A percentile compares a stretch with the other conserved stretches of the same genome.
These are phyloP conservation scores for Apteryx owenii DNA, from an alignment of 2,113 vertebrate genomes.

Conservation along the genomic window DNA sequence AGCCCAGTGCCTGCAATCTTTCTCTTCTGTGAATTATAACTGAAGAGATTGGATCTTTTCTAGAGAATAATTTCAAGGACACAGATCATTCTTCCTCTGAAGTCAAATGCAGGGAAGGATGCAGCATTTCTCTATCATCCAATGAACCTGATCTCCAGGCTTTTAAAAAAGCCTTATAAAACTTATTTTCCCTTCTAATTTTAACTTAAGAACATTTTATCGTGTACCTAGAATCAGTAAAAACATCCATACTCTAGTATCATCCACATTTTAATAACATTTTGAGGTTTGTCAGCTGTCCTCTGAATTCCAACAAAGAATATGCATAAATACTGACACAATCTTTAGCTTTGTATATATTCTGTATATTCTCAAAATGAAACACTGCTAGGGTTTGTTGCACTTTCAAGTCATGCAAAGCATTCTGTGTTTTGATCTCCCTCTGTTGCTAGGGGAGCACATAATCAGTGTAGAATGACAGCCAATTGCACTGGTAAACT, in stretches of 20 bases:
- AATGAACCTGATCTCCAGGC: neutral
- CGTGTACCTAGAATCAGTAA: neutral
- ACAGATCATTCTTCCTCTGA: neutral
- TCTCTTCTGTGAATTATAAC: neutral
- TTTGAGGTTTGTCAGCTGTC: neutral
- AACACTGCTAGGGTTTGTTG: neutral
- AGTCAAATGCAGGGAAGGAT: neutral
- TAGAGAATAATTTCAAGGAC: neutral
- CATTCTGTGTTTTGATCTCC: neutral
- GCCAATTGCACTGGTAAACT: neutral
- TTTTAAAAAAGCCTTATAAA: neutral
- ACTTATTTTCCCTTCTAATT: neutral
- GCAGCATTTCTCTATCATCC: neutral
- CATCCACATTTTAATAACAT: rapidly evolving
- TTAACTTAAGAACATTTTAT: neutral
- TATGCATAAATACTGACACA: neutral
- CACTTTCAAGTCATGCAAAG: neutral
- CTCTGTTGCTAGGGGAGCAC: neutral
- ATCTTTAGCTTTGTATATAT: neutral
- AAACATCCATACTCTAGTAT: neutral
- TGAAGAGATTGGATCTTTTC: neutral
- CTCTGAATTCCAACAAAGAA: neutral
- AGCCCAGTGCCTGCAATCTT: neutral
- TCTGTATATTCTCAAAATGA: neutral
- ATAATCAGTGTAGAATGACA: neutral